A percentile compares a stretch with the other conserved stretches of the same genome.
Conservation (phyloP, 1,140 invertebrate species). For the Parasteatoda tepidariorum region DNA sequence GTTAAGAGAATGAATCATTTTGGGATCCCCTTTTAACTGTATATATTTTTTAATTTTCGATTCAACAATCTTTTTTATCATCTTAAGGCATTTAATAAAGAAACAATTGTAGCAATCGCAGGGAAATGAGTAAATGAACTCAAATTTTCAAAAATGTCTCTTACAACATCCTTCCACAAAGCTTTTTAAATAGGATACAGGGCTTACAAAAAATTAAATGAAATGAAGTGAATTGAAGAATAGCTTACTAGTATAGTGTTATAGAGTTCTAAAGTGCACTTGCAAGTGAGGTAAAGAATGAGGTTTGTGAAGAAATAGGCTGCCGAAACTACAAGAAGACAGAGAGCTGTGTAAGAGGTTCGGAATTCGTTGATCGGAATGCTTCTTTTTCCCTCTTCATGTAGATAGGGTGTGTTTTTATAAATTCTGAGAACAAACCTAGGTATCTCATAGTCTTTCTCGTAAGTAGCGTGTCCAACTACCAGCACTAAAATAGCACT, state of each 20-base stretch:
- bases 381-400: background rate
- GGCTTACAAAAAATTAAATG: too few relatives aligned
- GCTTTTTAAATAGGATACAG: too few relatives aligned
- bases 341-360: constrained; percentile 8
- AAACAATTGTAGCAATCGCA: too few relatives aligned
- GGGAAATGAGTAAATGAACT: too few relatives aligned
- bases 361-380: constrained; percentile 20
- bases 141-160: too few relatives aligned
- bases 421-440: background rate
- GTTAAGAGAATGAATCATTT: too few relatives aligned
- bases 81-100: too few relatives aligned
- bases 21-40: too few relatives aligned
- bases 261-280: background rate
- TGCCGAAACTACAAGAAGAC: background rate
- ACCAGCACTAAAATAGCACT: constrained; percentile 10
- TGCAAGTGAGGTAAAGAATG: background rate
- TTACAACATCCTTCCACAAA: too few relatives aligned
- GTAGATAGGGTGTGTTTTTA: background rate
- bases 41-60: too few relatives aligned
- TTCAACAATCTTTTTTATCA: too few relatives aligned
- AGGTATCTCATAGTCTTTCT: background rate
- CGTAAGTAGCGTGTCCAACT: constrained; percentile 22
- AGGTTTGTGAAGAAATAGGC: constrained; percentile 32
- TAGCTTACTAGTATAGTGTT: constrained; percentile 16
- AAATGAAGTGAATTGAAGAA: too few relatives aligned